Percentiles rank a stretch among this genome's conserved stretches.
Conservation (phyloP, 1,140 invertebrate species). For the Hydropsyche tenuis region DNA sequence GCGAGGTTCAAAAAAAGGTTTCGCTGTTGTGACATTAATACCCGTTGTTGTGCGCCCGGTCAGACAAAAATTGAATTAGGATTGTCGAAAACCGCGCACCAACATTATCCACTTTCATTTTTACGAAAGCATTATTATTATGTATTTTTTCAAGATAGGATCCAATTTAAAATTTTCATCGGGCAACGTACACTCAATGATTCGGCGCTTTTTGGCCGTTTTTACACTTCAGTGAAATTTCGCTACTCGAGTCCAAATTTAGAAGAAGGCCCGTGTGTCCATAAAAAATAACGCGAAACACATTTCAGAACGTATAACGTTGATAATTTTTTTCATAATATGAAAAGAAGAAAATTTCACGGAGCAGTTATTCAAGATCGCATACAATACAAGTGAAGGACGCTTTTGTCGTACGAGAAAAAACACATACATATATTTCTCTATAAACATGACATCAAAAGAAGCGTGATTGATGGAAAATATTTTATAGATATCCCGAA, state of each 20-base stretch:
- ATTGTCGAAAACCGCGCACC: background rate
- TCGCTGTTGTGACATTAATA: conserved; percentile 8
- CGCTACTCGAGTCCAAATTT: too few relatives aligned
- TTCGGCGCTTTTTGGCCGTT: too few relatives aligned
- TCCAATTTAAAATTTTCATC: background rate
- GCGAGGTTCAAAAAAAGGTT: conserved; percentile 7
- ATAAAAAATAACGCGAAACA: too few relatives aligned
- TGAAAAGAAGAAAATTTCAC: too few relatives aligned
- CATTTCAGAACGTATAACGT: too few relatives aligned
- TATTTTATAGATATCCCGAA: conserved; percentile 2
- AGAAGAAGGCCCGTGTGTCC: too few relatives aligned
- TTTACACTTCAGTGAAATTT: too few relatives aligned
- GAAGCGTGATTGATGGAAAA: conserved; percentile 11
- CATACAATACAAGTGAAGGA: background rate
- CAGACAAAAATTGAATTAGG: conserved; percentile 25
- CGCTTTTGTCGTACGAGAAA: background rate
- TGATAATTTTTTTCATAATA: too few relatives aligned
- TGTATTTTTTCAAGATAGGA: background rate
- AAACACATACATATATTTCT: too few relatives aligned
- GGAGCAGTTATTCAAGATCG: background rate
- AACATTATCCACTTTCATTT: background rate
- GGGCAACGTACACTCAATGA: too few relatives aligned
- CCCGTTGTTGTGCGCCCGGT: conserved; percentile 1
- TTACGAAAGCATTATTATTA: background rate
- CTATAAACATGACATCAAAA: conserved; percentile 21